Percentiles rank a stretch among this genome's conserved stretches.
Evolutionary conservation across 2,888 invertebrate genomes (phyloP).

Genomic region (Antheraea assamensis): DNA sequence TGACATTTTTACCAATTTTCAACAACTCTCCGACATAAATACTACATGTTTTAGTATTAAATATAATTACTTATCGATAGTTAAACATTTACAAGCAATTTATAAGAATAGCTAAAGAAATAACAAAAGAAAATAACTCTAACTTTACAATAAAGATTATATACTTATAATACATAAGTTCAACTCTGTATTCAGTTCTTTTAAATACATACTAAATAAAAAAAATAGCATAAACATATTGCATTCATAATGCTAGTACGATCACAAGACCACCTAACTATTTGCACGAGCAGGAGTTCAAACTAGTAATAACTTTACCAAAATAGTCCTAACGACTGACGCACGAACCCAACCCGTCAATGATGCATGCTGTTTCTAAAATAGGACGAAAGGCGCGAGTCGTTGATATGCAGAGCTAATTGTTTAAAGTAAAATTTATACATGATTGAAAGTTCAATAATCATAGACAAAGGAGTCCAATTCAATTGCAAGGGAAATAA

Average conservation of each 20-base stretch:
- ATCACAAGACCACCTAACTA: background rate
- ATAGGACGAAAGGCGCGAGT: slow-evolving; percentile 59
- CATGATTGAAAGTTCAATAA: slow-evolving; percentile 47
- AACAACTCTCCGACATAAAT: too few species aligned
- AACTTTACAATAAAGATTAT: too few species aligned
- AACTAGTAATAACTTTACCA: slow-evolving; percentile 41
- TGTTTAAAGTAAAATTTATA: slow-evolving; percentile 45
- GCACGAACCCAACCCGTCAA: slow-evolving; percentile 60
- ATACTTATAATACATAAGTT: background rate
- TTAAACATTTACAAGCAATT: too few species aligned
- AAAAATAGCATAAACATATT: background rate
- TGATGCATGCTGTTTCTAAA: slow-evolving; percentile 63
- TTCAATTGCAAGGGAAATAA: slow-evolving; percentile 47
- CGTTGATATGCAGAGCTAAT: slow-evolving; percentile 58
- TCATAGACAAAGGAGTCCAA: slow-evolving; percentile 47
- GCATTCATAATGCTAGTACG: background rate
- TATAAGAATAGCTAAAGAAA: too few species aligned
- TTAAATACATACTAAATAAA: background rate
- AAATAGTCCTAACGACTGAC: slow-evolving; percentile 61
- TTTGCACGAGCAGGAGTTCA: slow-evolving; percentile 21
- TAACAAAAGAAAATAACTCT: too few species aligned
- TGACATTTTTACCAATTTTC: too few species aligned
- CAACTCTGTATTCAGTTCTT: background rate
- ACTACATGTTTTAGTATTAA: too few species aligned
- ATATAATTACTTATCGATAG: too few species aligned